Base-by-base conservation (phyloP, 1,140 invertebrate genomes). In the Odontomachus brunneus region DNA sequence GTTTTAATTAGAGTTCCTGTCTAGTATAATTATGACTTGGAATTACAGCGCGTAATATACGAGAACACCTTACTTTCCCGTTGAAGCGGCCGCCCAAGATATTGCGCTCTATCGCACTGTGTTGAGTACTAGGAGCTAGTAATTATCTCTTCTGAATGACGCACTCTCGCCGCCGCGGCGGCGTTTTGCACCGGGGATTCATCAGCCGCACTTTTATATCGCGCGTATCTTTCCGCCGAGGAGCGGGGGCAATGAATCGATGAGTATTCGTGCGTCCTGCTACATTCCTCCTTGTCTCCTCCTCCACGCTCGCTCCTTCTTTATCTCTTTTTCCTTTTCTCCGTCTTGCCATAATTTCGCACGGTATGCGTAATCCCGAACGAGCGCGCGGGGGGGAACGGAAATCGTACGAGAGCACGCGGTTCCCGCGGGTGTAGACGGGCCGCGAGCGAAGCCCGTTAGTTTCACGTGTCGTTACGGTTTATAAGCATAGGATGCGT, bases 381-480 rank as follows among this genome's bases (percentile, higher is more conserved):
- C 48, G 74, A 84, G 73, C 59, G 33, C 60, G 38, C 38, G 38
- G 62, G n/a, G n/a, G n/a, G n/a, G n/a, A n/a, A 48, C 24, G 75
- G 82, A 84, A 82, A 71, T 76, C 33, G 69, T 22, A n/a, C 67
- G 74, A 60, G 60, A 66, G 14, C 29, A 7, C 49, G 48, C 48
- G 57, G 62, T 60, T 78, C 60, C 75, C 48, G 84, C 82, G 87
- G 87, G 88, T 82, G 72, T 86, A 75, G 84, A 88, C 74, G 81
- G 63, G 63, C 84, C 29, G 22, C 38, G 49, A 81, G 80, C 75
- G 38, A 81, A 88, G 80, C 88, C 92, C 92, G 92, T 92, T 93
- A 92, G 90, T 91, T 91, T 92, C 89, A 91, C 89, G 89, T 91
- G 92, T 93, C 92, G 92, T 92, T 93, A 92, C 91, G 92, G 91